These are phyloP conservation scores for Leucopsar rothschildi DNA, from an alignment of 2,113 vertebrate genomes.

Conservation along the genomic window DNA sequence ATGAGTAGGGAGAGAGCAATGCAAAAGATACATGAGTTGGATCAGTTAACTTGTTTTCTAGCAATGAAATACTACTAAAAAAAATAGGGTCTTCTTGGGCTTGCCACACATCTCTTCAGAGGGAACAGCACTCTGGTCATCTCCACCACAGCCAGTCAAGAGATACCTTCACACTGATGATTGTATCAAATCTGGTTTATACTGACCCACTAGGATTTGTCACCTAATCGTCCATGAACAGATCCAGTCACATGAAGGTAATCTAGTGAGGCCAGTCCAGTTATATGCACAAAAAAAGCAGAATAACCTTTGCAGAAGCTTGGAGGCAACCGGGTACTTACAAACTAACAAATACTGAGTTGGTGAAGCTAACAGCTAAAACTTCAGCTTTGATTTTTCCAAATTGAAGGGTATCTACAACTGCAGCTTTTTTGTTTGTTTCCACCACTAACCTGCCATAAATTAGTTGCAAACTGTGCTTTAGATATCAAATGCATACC, in stretches of 20 bases:
- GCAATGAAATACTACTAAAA: constrained; percentile 51
- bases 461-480: not conserved
- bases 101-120: constrained; percentile 50
- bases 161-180: not conserved
- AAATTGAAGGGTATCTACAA: not conserved
- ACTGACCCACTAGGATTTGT: constrained; percentile 19
- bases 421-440: not conserved
- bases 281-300: not conserved
- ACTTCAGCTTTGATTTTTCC: not conserved
- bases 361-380: not conserved
- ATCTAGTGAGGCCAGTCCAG: not conserved
- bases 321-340: not conserved
- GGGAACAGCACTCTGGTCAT: not conserved
- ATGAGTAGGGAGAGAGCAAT: not conserved
- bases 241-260: not conserved
- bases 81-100: constrained; percentile 6
- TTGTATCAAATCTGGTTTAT: constrained; percentile 38
- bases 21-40: constrained; percentile 16
- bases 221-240: constrained; percentile 17
- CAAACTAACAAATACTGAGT: not conserved
- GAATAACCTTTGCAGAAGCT: not conserved
- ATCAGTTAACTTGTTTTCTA: constrained; percentile 38
- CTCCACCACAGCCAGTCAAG: constrained; percentile 41
- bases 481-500: not conserved
- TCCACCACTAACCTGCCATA: not conserved